A percentile compares a stretch with the other conserved stretches of the same genome.
phyloP scores from a whole-genome alignment of 1,140 invertebrate genomes.

The Telenomus remus region DNA sequence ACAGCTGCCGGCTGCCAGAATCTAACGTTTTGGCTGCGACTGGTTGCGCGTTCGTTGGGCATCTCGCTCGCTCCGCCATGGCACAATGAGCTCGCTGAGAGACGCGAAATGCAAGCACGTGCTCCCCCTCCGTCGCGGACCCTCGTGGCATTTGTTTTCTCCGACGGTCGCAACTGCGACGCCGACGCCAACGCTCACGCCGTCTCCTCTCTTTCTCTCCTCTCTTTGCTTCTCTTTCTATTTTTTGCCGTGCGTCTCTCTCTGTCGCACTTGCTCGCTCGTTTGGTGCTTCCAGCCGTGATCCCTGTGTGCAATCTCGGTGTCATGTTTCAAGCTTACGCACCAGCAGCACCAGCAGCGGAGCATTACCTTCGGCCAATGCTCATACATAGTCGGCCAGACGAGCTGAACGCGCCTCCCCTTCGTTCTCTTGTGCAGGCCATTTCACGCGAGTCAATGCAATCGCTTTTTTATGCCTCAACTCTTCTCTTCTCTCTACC shows the following conservation, averaged over 20 bases:
- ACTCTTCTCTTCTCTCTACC: neutral
- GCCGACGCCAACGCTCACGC: neutral
- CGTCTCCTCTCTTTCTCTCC: conserved; percentile 5
- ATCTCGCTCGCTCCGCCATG: conserved; percentile 17
- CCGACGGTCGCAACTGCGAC: conserved; percentile 4
- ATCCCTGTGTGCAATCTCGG: conserved; percentile 54
- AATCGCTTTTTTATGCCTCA: conserved; percentile 31
- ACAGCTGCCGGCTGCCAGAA: conserved; percentile 67
- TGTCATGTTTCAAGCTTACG: conserved; percentile 71
- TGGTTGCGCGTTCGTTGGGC: conserved; percentile 10
- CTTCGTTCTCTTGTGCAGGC: too few relatives aligned
- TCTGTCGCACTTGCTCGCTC: neutral
- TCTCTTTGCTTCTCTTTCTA: conserved; percentile 6
- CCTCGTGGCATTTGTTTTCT: conserved; percentile 9
- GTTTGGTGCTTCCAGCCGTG: conserved; percentile 31
- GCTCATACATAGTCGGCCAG: conserved; percentile 41
- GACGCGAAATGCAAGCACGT: conserved; percentile 12
- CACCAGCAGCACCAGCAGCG: conserved; percentile 44
- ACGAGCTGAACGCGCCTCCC: neutral
- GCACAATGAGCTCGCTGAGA: conserved; percentile 6
- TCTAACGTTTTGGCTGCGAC: neutral
- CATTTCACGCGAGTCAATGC: conserved; percentile 22
- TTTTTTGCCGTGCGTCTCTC: conserved; percentile 15
- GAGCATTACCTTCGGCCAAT: conserved; percentile 49
- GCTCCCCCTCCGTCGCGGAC: conserved; percentile 4